Evolutionary conservation across 2,888 invertebrate genomes (phyloP).

Genomic region (Stenolophus ochropezus): DNA sequence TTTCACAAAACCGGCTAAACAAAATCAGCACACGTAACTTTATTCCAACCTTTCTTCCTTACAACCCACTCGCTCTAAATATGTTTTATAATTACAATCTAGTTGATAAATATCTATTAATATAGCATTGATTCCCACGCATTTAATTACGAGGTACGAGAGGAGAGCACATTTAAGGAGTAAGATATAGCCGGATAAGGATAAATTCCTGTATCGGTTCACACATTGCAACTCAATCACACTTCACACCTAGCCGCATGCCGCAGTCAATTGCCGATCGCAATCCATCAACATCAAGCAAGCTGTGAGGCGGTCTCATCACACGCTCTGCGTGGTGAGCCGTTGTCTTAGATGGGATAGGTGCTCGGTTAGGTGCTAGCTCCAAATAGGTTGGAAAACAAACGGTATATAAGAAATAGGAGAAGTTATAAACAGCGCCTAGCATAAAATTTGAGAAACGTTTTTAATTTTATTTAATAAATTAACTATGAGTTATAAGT

Average conservation of each 20-base stretch:
- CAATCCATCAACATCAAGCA: conserved; percentile 47
- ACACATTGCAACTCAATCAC: conserved; percentile 45
- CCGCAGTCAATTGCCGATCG: conserved; percentile 23
- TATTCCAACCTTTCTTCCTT: background rate
- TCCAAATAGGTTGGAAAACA: background rate
- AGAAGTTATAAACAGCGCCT: too few relatives aligned
- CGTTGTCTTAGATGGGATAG: conserved; percentile 1
- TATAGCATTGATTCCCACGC: background rate
- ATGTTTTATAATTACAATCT: background rate
- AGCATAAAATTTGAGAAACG: too few relatives aligned
- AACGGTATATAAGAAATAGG: too few relatives aligned
- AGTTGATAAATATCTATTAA: background rate
- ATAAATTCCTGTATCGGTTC: background rate
- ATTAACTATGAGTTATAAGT: too few relatives aligned
- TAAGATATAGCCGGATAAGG: background rate
- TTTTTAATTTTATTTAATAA: too few relatives aligned
- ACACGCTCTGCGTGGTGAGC: background rate
- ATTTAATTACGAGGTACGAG: background rate
- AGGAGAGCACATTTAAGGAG: background rate
- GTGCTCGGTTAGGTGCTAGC: background rate
- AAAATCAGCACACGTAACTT: background rate
- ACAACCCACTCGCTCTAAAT: background rate
- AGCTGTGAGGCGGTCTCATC: conserved; percentile 20
- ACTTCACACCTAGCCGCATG: conserved; percentile 10
- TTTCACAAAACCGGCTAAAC: conserved; percentile 5